These are phyloP conservation scores for Cerastis rubricosa DNA, from an alignment of 2,888 invertebrate genomes.

Conservation along the genomic window DNA sequence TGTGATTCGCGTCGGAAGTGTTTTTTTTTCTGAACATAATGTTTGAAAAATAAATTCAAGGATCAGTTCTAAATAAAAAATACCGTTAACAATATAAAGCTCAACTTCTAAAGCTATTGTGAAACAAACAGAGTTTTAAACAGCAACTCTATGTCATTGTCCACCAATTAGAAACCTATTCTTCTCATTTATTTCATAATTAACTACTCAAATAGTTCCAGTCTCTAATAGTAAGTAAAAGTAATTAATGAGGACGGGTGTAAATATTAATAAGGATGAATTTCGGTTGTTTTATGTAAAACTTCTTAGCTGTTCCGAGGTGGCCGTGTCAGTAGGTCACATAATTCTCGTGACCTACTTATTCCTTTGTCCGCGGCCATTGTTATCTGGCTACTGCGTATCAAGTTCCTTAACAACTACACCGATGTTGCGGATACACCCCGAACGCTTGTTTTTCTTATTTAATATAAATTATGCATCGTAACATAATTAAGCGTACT, in stretches of 20 bases:
- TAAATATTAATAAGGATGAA: background rate
- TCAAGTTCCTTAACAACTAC: too few species aligned
- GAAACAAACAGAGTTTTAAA: background rate
- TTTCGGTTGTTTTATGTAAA: background rate
- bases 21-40: slow-evolving; percentile 29
- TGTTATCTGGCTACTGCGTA: background rate
- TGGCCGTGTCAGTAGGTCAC: slow-evolving; percentile 44
- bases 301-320: slow-evolving; percentile 1
- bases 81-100: slow-evolving; percentile 16
- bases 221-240: slow-evolving; percentile 1
- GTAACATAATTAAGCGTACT: background rate
- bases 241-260: background rate
- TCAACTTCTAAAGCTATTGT: slow-evolving; percentile 55
- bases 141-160: slow-evolving; percentile 2
- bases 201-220: background rate
- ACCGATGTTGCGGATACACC: background rate
- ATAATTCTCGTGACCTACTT: slow-evolving; percentile 46
- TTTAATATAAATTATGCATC: background rate
- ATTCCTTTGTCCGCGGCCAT: slow-evolving; percentile 16
- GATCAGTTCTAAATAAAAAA: slow-evolving; percentile 12
- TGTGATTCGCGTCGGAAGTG: slow-evolving; percentile 4
- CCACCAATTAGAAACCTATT: background rate
- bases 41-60: slow-evolving; percentile 18
- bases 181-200: background rate
- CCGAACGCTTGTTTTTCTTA: background rate